These are phyloP conservation scores for Oncorhynchus nerka DNA, from an alignment of 2,113 vertebrate genomes.

Conservation along the genomic window DNA sequence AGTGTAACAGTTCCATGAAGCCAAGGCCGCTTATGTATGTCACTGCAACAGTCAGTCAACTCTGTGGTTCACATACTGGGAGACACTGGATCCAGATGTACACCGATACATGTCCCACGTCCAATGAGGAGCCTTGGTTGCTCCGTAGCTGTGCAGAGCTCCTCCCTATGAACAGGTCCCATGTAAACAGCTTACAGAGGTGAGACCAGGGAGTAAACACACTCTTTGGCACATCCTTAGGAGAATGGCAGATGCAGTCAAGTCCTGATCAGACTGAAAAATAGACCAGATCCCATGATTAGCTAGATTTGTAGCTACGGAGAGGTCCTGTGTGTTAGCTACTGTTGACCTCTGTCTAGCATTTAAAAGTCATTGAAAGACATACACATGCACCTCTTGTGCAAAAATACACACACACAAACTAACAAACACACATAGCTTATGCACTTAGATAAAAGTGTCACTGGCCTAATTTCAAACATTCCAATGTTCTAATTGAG, in stretches of 20 bases:
- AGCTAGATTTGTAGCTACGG: constrained; percentile 26
- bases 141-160: constrained; percentile 45
- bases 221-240: constrained; percentile 74
- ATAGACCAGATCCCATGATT: constrained; percentile 27
- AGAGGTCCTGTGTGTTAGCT: constrained; percentile 16
- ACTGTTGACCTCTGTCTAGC: constrained; percentile 30
- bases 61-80: neutral
- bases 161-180: constrained; percentile 46
- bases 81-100: constrained; percentile 23
- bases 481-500: constrained; percentile 57
- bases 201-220: constrained; percentile 62
- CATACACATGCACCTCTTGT: constrained; percentile 30
- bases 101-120: constrained; percentile 22
- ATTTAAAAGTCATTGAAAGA: constrained; percentile 39
- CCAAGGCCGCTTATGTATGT: constrained; percentile 22
- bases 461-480: constrained; percentile 46
- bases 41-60: constrained; percentile 9
- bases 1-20: constrained; percentile 33
- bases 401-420: constrained; percentile 30
- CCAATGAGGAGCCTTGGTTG: constrained; percentile 31
- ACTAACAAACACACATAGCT: constrained; percentile 22
- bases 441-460: constrained; percentile 44
- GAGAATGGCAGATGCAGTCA: constrained; percentile 44
- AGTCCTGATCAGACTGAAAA: constrained; percentile 34
- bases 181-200: constrained; percentile 63